Evolutionary conservation across 2,888 invertebrate genomes (phyloP), one percentile per base, ranked within the genome.

Genomic region (Torymus aiolomorphi): DNA sequence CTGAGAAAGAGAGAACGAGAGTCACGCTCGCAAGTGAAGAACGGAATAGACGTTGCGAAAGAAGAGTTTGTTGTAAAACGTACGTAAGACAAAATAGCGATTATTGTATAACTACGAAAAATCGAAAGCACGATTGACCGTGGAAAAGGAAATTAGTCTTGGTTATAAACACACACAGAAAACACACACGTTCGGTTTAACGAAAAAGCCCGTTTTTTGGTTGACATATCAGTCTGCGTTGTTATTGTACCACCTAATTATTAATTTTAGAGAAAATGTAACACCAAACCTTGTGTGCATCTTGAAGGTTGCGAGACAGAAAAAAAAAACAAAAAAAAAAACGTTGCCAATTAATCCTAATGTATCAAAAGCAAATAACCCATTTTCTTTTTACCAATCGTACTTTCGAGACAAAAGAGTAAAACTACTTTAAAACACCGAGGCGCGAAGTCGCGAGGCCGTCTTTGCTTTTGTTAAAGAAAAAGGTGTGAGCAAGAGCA

Each of bases 121-220:
- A 31, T 61, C 76, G 65, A 73, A 74, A 79, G 62, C 57, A 81
- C 75, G 66, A 79, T 78, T 79, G 75, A 11, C 18, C 52, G 56
- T 42, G 63, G 72, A 59, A 76, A 56, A 42, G 42, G 14, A 62
- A 24, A 24, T 24, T 20, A 20, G 24, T 14, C 24, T 20, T 14
- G 8, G 42, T 42, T 42, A 42, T 42, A 42, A 42, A 42, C 42
- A 42, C 8, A 42, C 42, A 42, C 42, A 42, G 8, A 42, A 8
- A 42, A 42, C 42, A 42, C 42, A 42, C 42, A 42, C 42, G 42
- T 42, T 42, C 42, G 42, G 42, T 42, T 42, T 42, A 42, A 42
- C 42, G 42, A 42, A 8, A 42, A 42, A 42, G 8, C 42, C 42
- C 42, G 42, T 42, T 42, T 42, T 42, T 42, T 42, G 42, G 42